These are phyloP conservation scores for Antrozous pallidus DNA, from an alignment of 2,797 vertebrate genomes.

Conservation along the genomic window DNA sequence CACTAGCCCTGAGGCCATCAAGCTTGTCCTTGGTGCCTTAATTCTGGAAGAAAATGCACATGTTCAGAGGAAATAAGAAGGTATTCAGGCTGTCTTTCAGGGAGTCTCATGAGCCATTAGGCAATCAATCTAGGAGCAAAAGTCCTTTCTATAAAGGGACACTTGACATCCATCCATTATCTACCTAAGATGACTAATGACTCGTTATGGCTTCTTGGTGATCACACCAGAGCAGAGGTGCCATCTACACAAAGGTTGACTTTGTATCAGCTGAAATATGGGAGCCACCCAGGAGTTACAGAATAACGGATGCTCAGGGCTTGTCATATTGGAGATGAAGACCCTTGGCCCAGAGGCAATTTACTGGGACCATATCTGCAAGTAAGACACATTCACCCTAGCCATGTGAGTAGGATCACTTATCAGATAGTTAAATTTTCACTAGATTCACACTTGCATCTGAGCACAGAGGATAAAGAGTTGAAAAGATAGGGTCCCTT, in stretches of 20 bases:
- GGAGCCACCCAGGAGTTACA: not conserved
- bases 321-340: not conserved
- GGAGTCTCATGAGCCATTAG: slow-evolving; percentile 9
- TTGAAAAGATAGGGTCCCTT: not conserved
- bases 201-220: slow-evolving; percentile 59
- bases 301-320: not conserved
- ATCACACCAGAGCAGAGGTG: slow-evolving; percentile 51
- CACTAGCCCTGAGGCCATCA: not conserved
- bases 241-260: slow-evolving; percentile 44
- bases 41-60: slow-evolving; percentile 50
- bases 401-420: not conserved
- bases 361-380: not conserved
- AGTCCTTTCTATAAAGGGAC: slow-evolving; percentile 55
- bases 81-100: not conserved
- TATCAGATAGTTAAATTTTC: not conserved
- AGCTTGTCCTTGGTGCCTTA: slow-evolving; percentile 29
- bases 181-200: slow-evolving; percentile 52
- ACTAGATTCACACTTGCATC: not conserved
- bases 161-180: slow-evolving; percentile 61
- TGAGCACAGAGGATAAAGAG: not conserved
- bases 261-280: slow-evolving; percentile 55
- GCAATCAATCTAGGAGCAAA: slow-evolving; percentile 50
- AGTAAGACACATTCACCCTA: not conserved
- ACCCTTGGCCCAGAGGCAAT: not conserved
- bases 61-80: slow-evolving; percentile 18